Percentiles rank a stretch among this genome's conserved stretches.
Evolutionary conservation across 2,888 invertebrate genomes (phyloP).

Genomic region (Erebia ligea): DNA sequence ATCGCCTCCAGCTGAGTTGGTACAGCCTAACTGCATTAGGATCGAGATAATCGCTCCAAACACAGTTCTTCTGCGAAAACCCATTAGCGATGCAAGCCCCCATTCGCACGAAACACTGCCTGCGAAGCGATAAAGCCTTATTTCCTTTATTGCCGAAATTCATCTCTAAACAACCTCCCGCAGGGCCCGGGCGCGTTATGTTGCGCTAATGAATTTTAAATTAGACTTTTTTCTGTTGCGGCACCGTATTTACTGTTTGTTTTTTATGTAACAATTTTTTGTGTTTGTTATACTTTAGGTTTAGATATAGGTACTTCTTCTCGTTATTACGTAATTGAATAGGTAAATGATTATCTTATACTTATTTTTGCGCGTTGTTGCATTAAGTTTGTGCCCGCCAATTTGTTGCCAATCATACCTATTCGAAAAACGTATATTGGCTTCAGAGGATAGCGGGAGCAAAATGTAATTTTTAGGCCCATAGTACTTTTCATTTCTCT

Average conservation of each 20-base stretch:
- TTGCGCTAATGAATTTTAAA: conserved; percentile 19
- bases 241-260: not conserved
- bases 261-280: not conserved
- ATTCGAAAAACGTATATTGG: no score
- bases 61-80: conserved; percentile 1
- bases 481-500: no score
- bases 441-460: no score
- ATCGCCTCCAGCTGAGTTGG: not conserved
- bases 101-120: not conserved
- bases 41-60: conserved; percentile 11
- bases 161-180: conserved; percentile 5
- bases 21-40: conserved; percentile 5
- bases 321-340: no score
- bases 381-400: no score
- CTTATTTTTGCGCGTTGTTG: no score
- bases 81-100: conserved; percentile 7
- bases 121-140: conserved; percentile 2
- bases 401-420: no score
- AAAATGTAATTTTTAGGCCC: no score
- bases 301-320: no score
- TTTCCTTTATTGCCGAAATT: conserved; percentile 17
- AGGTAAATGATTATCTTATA: no score
- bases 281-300: not conserved
- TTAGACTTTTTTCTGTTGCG: conserved; percentile 1
- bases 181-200: not conserved